phyloP scores from a whole-genome alignment of 2,888 invertebrate genomes.

The Ochropleura plecta region DNA sequence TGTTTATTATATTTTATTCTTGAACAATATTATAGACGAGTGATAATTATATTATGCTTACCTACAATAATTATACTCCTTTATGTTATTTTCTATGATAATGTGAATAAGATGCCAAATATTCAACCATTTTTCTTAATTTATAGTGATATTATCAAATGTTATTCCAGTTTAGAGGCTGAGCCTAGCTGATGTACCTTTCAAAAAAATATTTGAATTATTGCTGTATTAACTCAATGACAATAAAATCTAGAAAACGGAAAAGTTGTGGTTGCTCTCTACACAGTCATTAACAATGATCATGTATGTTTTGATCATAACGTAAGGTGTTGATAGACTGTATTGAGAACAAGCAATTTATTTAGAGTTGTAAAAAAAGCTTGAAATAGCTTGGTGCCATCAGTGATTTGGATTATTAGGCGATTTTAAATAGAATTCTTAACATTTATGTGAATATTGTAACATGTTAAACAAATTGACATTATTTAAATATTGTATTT shows the following conservation, averaged over 20 bases:
- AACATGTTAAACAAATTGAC: conserved; percentile 12
- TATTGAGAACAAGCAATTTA: conserved; percentile 36
- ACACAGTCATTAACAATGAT: conserved; percentile 4
- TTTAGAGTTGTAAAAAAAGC: conserved; percentile 11
- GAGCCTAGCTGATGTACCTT: conserved; percentile 63
- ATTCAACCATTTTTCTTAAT: conserved; percentile 78
- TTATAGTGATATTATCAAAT: conserved; percentile 73
- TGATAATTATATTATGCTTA: conserved; percentile 76
- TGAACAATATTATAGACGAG: conserved; percentile 78
- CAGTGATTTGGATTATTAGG: conserved; percentile 31
- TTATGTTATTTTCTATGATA: conserved; percentile 66
- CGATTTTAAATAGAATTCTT: not conserved
- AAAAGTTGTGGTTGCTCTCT: conserved; percentile 32
- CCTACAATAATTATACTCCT: conserved; percentile 64
- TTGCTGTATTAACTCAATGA: conserved; percentile 5
- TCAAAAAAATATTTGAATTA: conserved; percentile 29
- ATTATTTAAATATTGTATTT: not conserved
- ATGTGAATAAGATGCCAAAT: conserved; percentile 89
- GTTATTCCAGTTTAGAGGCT: conserved; percentile 79
- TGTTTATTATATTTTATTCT: conserved; percentile 79
- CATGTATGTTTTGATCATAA: not conserved
- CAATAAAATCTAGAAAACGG: conserved; percentile 6
- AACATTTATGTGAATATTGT: conserved; percentile 1
- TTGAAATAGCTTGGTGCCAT: conserved; percentile 56
- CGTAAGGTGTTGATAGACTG: not conserved